phyloP scores from a whole-genome alignment of 2,797 vertebrate genomes.

The Poeciliopsis gracilis region DNA sequence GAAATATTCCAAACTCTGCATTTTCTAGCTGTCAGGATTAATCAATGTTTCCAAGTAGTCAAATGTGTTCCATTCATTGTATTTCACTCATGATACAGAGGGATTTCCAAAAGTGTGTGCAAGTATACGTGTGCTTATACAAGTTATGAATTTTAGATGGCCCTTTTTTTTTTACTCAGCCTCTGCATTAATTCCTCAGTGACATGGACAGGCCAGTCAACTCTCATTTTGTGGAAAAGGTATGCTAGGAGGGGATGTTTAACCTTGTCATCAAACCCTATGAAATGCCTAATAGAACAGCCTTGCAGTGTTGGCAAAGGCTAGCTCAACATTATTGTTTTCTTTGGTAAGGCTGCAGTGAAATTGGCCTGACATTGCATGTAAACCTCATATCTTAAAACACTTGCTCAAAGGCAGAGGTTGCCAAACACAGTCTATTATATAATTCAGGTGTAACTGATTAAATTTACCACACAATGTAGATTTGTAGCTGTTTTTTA shows the following conservation, averaged over 20 bases:
- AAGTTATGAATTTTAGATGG: slow-evolving; percentile 55
- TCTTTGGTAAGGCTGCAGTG: slow-evolving; percentile 51
- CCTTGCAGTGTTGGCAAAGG: slow-evolving; percentile 59
- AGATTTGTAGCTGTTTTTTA: background rate
- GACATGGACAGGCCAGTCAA: slow-evolving; percentile 54
- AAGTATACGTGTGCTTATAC: slow-evolving; percentile 1
- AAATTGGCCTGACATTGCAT: slow-evolving; percentile 55
- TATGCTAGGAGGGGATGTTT: slow-evolving; percentile 65
- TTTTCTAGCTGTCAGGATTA: background rate
- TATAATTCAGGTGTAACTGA: slow-evolving; percentile 1
- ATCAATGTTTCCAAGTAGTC: background rate
- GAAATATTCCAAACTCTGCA: background rate
- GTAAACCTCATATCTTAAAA: slow-evolving; percentile 48
- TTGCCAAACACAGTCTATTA: slow-evolving; percentile 43
- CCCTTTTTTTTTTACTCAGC: slow-evolving; percentile 45
- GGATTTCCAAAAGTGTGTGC: slow-evolving; percentile 8
- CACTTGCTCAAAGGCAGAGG: slow-evolving; percentile 50
- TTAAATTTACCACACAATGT: no score
- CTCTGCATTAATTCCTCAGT: slow-evolving; percentile 69
- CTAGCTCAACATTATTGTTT: slow-evolving; percentile 63
- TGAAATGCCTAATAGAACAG: slow-evolving; percentile 63
- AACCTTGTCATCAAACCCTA: slow-evolving; percentile 76
- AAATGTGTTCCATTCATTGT: background rate
- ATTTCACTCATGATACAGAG: slow-evolving; percentile 6
- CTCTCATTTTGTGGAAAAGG: slow-evolving; percentile 67